Conservation (phyloP, 2,113 vertebrate species). For the Bungarus multicinctus region DNA sequence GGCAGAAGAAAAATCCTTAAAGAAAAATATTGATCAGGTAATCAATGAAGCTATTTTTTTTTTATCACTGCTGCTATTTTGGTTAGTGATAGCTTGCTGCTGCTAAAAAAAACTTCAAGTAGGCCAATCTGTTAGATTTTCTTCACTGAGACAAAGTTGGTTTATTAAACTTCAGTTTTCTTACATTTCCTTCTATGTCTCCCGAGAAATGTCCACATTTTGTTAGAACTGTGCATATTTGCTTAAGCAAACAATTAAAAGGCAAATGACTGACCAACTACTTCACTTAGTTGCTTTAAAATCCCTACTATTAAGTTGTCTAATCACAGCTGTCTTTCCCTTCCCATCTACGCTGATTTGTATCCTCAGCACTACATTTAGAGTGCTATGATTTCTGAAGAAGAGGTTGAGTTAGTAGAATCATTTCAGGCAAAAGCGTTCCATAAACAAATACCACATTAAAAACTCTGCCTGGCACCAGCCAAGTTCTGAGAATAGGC, state of each 20-base stretch:
- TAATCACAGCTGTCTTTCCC: not conserved
- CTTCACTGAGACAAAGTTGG: not conserved
- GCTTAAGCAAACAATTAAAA: not conserved
- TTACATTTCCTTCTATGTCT: not conserved
- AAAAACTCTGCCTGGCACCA: not conserved
- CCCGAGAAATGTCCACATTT: not conserved
- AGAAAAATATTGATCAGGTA: not conserved
- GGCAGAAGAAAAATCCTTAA: not conserved
- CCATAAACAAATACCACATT: slow-evolving; percentile 10
- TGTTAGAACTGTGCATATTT: not conserved
- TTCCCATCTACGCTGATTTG: not conserved
- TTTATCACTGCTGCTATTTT: not conserved
- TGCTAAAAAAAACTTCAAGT: not conserved
- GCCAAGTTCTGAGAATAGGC: not conserved
- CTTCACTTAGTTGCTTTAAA: not conserved
- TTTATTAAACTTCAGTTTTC: not conserved
- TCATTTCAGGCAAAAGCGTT: not conserved
- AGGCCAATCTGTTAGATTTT: not conserved
- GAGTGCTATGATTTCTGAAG: not conserved
- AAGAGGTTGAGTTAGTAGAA: not conserved
- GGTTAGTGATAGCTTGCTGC: not conserved
- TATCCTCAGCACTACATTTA: not conserved
- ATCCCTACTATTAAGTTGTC: not conserved
- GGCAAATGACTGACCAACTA: not conserved
- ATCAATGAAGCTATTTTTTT: not conserved